Evolutionary conservation across 2,888 invertebrate genomes (phyloP).

Genomic region (Lordiphosa fenestrarum): DNA sequence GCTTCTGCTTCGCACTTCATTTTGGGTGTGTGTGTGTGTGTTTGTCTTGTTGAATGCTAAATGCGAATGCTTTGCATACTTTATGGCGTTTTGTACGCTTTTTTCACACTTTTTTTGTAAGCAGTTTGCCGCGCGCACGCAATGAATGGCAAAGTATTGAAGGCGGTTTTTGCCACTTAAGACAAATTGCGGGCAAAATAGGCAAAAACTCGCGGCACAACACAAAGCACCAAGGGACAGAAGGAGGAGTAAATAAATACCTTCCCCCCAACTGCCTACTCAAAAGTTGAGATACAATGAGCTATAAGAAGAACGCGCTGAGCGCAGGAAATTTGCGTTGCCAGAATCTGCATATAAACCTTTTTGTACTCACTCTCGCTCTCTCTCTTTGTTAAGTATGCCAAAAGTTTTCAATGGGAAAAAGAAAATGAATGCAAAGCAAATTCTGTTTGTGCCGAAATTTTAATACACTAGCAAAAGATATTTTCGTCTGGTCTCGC

Average conservation of each 20-base stretch:
- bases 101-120: slow-evolving; percentile 60
- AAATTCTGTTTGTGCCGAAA: no score
- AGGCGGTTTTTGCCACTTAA: slow-evolving; percentile 68
- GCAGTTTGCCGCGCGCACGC: slow-evolving; percentile 40
- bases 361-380: not conserved
- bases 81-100: slow-evolving; percentile 70
- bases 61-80: slow-evolving; percentile 79
- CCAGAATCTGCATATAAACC: slow-evolving; percentile 56
- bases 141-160: slow-evolving; percentile 34
- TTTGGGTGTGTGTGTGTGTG: slow-evolving; percentile 57
- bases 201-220: slow-evolving; percentile 36
- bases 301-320: slow-evolving; percentile 32
- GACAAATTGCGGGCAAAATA: slow-evolving; percentile 77
- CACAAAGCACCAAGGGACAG: not conserved
- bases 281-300: slow-evolving; percentile 44
- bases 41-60: slow-evolving; percentile 76
- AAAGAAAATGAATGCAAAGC: not conserved
- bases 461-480: not conserved
- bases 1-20: slow-evolving; percentile 66
- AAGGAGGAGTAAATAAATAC: slow-evolving; percentile 23
- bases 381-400: slow-evolving; percentile 30
- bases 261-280: slow-evolving; percentile 9
- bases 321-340: slow-evolving; percentile 52
- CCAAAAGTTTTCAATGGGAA: slow-evolving; percentile 51
- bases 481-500: not conserved